Evolutionary conservation across 2,797 vertebrate species (phyloP).

Genomic region (Ambastaia sidthimunki): DNA sequence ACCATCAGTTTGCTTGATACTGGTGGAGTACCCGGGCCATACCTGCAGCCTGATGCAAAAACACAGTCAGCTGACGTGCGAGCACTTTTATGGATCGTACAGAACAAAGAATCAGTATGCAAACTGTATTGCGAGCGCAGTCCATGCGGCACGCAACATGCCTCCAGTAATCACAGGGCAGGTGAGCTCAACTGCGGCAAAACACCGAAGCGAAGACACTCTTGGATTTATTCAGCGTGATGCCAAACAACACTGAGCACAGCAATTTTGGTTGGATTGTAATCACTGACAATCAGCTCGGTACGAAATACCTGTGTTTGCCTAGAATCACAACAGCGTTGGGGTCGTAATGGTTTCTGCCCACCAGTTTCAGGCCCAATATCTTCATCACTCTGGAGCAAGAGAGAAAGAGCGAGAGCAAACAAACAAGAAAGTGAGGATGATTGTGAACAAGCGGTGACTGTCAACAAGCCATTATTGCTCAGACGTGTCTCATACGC

Average conservation of each 20-base stretch:
- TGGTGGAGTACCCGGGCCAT: constrained; percentile 89
- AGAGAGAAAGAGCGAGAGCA: constrained; percentile 32
- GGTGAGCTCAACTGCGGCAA: not conserved
- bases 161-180: constrained; percentile 15
- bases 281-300: constrained; percentile 21
- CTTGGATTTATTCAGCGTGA: constrained; percentile 10
- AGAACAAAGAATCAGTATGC: not conserved
- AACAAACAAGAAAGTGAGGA: not conserved
- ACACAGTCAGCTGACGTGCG: not conserved
- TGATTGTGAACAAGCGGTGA: not conserved
- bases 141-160: not conserved
- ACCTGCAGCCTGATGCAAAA: constrained; percentile 84
- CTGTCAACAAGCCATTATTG: constrained; percentile 24
- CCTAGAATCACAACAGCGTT: constrained; percentile 79
- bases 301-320: constrained; percentile 80
- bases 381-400: constrained; percentile 86
- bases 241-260: constrained; percentile 11
- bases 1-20: constrained; percentile 86
- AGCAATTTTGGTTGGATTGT: constrained; percentile 6
- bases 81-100: not conserved
- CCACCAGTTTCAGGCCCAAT: constrained; percentile 87
- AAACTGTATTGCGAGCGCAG: not conserved
- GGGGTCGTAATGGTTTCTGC: constrained; percentile 90
- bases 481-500: not conserved
- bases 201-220: not conserved